These are phyloP conservation scores for Myanophis thanlyinensis DNA, from an alignment of 2,113 vertebrate species.

Conservation along the genomic window DNA sequence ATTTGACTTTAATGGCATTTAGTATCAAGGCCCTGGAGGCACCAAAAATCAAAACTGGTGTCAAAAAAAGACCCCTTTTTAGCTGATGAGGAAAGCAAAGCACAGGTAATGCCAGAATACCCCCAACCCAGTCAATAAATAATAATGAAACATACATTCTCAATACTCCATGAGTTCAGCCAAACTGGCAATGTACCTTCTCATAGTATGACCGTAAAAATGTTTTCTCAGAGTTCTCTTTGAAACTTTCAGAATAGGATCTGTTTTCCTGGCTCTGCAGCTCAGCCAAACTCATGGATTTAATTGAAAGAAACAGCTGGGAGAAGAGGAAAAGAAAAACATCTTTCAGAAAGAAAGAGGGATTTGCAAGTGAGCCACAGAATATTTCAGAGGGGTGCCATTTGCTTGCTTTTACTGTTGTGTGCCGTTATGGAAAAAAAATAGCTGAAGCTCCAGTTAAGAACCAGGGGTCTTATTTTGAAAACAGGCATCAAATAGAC, in stretches of 20 bases:
- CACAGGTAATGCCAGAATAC: background rate
- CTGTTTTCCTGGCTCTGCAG: background rate
- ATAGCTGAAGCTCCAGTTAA: background rate
- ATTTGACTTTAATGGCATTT: background rate
- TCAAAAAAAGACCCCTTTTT: background rate
- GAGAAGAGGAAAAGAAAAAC: background rate
- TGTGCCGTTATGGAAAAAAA: background rate
- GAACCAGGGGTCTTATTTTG: background rate
- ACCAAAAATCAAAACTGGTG: background rate
- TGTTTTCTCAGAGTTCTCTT: background rate
- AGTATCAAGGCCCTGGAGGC: background rate
- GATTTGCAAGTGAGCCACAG: background rate
- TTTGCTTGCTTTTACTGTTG: background rate
- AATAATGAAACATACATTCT: background rate
- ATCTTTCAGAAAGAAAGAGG: constrained; percentile 3
- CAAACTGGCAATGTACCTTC: background rate
- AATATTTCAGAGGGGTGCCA: background rate
- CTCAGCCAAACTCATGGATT: constrained; percentile 3
- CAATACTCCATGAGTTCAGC: background rate
- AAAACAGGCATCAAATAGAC: background rate
- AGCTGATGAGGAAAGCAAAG: background rate
- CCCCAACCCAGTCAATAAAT: background rate
- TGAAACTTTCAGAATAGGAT: background rate
- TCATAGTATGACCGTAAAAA: background rate
- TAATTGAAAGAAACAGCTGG: constrained; percentile 18